Percentiles rank a stretch among this genome's conserved stretches.
phyloP scores from a whole-genome alignment of 2,888 invertebrate species.

The Eucriotettix oculatus region DNA sequence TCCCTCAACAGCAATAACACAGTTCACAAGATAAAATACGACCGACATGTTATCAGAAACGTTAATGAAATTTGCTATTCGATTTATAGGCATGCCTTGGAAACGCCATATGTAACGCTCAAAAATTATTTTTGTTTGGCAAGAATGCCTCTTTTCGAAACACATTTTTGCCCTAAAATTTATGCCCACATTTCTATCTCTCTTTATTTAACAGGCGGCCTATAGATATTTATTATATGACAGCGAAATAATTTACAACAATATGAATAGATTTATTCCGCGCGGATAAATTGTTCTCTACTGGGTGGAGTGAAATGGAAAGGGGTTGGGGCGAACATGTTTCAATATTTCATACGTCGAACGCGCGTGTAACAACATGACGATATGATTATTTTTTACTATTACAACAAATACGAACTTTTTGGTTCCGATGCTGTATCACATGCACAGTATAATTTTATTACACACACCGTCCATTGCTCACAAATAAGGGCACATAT shows the following conservation, averaged over 20 bases:
- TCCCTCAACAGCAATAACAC: conserved; percentile 1
- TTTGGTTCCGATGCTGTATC: background rate
- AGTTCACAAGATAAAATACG: conserved; percentile 1
- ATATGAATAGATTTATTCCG: background rate
- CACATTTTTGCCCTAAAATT: background rate
- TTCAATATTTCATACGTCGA: background rate
- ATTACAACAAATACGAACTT: background rate
- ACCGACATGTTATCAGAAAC: conserved; percentile 2
- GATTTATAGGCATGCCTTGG: background rate
- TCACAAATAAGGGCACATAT: too few species aligned
- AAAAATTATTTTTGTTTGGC: background rate
- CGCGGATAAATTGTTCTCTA: background rate
- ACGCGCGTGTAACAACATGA: background rate
- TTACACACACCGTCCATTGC: too few species aligned
- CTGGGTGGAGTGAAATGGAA: background rate
- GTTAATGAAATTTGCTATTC: conserved; percentile 1
- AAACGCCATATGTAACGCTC: background rate
- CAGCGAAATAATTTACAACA: background rate
- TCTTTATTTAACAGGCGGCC: background rate
- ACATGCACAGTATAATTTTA: background rate
- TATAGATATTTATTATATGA: background rate
- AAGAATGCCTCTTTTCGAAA: background rate
- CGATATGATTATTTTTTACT: background rate
- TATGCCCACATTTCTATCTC: background rate
- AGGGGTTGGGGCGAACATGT: background rate